Conservation (phyloP, 1,140 invertebrate genomes). For the Drosophila jambulina region DNA sequence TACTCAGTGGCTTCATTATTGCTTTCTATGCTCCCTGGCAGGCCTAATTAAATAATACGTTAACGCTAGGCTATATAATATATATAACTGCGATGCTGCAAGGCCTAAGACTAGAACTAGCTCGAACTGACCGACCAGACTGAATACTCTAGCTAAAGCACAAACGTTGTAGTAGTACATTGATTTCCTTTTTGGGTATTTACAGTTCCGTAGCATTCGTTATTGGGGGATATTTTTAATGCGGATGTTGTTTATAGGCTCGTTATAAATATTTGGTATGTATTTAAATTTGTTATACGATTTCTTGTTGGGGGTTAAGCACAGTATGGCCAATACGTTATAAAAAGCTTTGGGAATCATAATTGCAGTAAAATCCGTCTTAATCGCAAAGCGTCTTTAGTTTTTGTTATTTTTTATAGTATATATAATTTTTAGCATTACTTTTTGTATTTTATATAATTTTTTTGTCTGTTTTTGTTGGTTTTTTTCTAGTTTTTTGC, state of each 20-base stretch:
- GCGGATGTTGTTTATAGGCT: constrained; percentile 12
- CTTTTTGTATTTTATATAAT: constrained; percentile 29
- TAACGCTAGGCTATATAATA: constrained; percentile 34
- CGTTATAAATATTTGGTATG: constrained; percentile 17
- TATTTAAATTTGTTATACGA: constrained; percentile 18
- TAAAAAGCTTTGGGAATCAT: constrained; percentile 52
- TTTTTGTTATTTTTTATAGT: constrained; percentile 40
- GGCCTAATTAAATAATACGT: constrained; percentile 55
- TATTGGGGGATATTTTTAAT: constrained; percentile 45
- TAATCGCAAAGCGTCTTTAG: constrained; percentile 66
- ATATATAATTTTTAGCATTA: constrained; percentile 40
- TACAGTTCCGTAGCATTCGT: constrained; percentile 65
- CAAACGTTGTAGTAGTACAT: constrained; percentile 52
- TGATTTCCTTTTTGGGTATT: constrained; percentile 54
- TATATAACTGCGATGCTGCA: constrained; percentile 25
- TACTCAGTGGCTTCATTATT: constrained; percentile 54
- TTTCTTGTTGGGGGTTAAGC: constrained; percentile 37
- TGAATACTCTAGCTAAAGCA: constrained; percentile 50
- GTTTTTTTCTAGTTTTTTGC: constrained; percentile 17
- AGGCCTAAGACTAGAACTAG: constrained; percentile 52
- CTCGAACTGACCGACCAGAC: constrained; percentile 33
- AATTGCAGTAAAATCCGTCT: constrained; percentile 51
- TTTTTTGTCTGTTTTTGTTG: constrained; percentile 24
- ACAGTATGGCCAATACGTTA: constrained; percentile 57
- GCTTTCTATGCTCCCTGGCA: constrained; percentile 66